These are phyloP conservation scores for Lucifuga dentata DNA, from an alignment of 2,113 vertebrate species.

Conservation along the genomic window DNA sequence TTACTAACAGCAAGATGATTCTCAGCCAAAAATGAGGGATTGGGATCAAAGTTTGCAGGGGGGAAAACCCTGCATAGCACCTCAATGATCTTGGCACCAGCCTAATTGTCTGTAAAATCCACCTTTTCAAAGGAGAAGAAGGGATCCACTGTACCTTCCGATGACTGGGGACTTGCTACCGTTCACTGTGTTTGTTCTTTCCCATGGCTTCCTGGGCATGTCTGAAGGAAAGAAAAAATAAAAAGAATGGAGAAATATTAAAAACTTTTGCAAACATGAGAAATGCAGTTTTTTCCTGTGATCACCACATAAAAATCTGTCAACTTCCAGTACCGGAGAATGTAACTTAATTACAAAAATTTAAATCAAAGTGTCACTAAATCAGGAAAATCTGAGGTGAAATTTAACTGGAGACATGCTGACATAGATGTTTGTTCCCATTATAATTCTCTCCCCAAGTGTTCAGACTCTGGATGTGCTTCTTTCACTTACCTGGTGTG, in stretches of 20 bases:
- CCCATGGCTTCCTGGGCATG: constrained; percentile 97
- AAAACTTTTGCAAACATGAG: background rate
- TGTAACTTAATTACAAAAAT: background rate
- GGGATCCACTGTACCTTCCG: constrained; percentile 88
- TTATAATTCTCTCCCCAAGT: background rate
- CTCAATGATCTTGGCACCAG: too few species aligned
- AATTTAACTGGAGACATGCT: background rate
- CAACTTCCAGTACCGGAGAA: too few species aligned
- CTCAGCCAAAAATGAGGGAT: too few species aligned
- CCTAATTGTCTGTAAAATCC: too few species aligned
- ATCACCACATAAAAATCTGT: too few species aligned
- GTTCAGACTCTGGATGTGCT: background rate
- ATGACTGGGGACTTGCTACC: constrained; percentile 99
- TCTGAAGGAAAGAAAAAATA: constrained; percentile 79
- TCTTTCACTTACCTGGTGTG: constrained; percentile 91
- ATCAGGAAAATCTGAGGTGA: background rate
- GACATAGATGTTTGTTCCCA: constrained; percentile 2
- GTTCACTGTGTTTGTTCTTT: constrained; percentile 96
- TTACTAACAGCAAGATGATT: too few species aligned
- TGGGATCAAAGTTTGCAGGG: too few species aligned
- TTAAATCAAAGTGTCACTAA: background rate
- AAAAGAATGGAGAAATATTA: background rate
- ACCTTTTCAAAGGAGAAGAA: background rate
- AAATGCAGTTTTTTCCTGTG: too few species aligned
- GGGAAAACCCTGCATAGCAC: too few species aligned